A percentile compares a stretch with the other conserved stretches of the same genome.
Evolutionary conservation across 2,113 vertebrate species (phyloP).

Genomic region (Psittacus erithacus): DNA sequence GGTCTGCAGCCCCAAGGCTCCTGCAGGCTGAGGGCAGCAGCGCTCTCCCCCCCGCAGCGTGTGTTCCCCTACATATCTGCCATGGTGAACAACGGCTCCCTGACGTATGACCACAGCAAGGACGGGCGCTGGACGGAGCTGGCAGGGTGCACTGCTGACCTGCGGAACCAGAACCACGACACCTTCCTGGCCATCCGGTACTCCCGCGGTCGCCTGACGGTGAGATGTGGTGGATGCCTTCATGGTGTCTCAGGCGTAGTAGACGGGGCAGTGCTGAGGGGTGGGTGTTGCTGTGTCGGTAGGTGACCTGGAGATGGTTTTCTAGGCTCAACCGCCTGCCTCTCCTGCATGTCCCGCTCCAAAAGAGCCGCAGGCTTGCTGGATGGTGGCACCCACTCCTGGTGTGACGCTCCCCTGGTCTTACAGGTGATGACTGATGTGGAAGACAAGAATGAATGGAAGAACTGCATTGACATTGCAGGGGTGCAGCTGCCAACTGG

Average conservation of each 20-base stretch:
- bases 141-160: conserved; percentile 90
- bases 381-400: accelerated
- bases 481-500: conserved; percentile 95
- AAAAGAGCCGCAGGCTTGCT: not conserved
- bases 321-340: not conserved
- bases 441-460: conserved; percentile 96
- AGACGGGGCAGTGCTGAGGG: not conserved
- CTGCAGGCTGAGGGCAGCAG: not conserved
- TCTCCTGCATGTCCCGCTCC: not conserved
- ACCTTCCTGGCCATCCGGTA: conserved; percentile 97
- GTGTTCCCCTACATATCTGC: conserved; percentile 95
- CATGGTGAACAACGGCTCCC: conserved; percentile 96
- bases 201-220: conserved; percentile 92
- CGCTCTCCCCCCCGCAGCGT: conserved; percentile 71
- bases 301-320: not conserved
- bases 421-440: conserved; percentile 92
- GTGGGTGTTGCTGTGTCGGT: not conserved
- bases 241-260: accelerated
- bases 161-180: conserved; percentile 92
- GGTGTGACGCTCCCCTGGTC: not conserved
- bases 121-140: conserved; percentile 91
- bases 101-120: conserved; percentile 93
- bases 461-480: conserved; percentile 93
- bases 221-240: conserved; percentile 47
- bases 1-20: not conserved